These are phyloP conservation scores for Tympanoctomys barrerae DNA, from an alignment of 2,797 vertebrate genomes.

Conservation along the genomic window DNA sequence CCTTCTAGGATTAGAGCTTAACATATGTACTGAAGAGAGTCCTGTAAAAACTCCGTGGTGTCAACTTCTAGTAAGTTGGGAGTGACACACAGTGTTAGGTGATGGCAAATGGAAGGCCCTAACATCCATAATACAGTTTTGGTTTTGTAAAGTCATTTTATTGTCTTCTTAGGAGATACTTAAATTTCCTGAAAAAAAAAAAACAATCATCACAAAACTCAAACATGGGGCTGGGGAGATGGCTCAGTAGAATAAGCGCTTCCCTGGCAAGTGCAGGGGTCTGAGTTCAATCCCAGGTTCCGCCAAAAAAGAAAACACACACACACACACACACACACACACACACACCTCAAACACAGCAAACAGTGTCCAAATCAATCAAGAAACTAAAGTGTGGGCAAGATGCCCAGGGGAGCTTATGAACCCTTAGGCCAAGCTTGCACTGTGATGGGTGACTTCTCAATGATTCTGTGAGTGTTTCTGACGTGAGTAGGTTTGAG, in stretches of 20 bases:
- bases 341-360: background rate
- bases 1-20: background rate
- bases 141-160: slow-evolving; percentile 19
- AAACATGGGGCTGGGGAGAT: too few relatives aligned
- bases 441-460: background rate
- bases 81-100: background rate
- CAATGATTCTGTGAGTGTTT: background rate
- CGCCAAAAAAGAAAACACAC: too few relatives aligned
- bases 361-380: slow-evolving; percentile 22
- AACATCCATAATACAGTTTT: background rate
- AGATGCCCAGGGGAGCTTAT: background rate
- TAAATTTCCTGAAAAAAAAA: slow-evolving; percentile 50
- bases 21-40: background rate
- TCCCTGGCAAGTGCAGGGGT: too few relatives aligned
- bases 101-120: background rate
- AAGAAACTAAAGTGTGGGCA: slow-evolving; percentile 3
- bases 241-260: too few relatives aligned
- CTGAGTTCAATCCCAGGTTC: too few relatives aligned
- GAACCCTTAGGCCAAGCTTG: background rate
- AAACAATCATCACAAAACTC: slow-evolving; percentile 24
- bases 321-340: too few relatives aligned
- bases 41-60: background rate
- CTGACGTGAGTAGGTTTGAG: background rate
- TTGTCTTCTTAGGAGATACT: slow-evolving; percentile 16
- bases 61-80: background rate